Evolutionary conservation across 2,113 vertebrate genomes (phyloP), one percentile per base, ranked within the genome.

Genomic region (Cyrtonyx montezumae): DNA sequence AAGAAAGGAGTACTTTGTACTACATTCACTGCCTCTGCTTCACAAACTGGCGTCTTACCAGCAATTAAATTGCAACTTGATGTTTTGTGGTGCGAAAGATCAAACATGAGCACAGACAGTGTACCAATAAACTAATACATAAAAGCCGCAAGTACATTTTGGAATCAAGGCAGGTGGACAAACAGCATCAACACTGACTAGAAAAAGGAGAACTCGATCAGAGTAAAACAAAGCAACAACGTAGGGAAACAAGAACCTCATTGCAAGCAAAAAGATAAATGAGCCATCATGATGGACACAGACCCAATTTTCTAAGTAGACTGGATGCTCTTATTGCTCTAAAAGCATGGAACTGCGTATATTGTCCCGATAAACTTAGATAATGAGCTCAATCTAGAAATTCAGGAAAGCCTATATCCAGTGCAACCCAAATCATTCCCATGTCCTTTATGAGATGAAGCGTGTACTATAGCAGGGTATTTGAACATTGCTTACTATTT

Each of bases 111-210:
- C 22, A 30, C 32, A 74, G 6, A 22, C 20, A 55, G 36, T 65
- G 15, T 12, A 40, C 16, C 21, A 59, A 84, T 75, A 87, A 58
- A 80, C 73, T 26, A 55, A 36, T 21, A 30, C 17, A 23, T 11
- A 68, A 88, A 87, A 94, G 63, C 37, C 71, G 79, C 17, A 2
- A 53, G 45, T 34, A 34, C 21, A 43, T 69, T 55, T 40, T 79
- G 75, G 78, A 90, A 74, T 26, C 40, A 87, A 85, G 87, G 73
- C 59, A 93, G 69, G 36, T 76, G 51, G 59, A 88, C 66, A 87
- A 74, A 82, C 20, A 69, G 28, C 36, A 69, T 22, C 61, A 73
- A 13, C 26, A 21, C 1, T 51, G 43, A 30, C 58, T 56, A 53
- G n/a, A 56, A 13, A 86, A 82, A 55, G 34, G 61, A 42, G 82